Evolutionary conservation across 1,140 invertebrate species (phyloP).

Genomic region (Odontomachus brunneus): DNA sequence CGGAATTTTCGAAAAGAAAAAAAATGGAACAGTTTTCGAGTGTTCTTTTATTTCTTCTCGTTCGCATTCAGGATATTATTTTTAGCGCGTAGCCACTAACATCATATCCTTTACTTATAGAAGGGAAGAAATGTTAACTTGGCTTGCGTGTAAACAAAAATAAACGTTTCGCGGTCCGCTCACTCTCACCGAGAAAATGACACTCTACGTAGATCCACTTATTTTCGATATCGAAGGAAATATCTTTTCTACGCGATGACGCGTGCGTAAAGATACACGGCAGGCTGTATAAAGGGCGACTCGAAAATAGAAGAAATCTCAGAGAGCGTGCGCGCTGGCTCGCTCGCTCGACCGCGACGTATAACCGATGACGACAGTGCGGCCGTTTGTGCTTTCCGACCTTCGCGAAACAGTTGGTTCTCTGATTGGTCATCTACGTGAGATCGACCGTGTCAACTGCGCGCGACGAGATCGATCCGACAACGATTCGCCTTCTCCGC

Average conservation of each 20-base stretch:
- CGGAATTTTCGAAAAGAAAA: too few species aligned
- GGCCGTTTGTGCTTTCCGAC: conserved; percentile 43
- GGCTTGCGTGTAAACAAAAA: neutral
- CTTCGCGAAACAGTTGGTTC: conserved; percentile 63
- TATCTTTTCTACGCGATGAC: neutral
- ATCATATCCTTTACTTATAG: neutral
- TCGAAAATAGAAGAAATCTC: conserved; percentile 46
- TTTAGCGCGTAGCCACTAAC: neutral
- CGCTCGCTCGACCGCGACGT: conserved; percentile 29
- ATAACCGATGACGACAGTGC: conserved; percentile 41
- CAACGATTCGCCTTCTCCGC: conserved; percentile 61
- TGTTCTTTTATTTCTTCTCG: too few species aligned
- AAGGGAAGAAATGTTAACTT: neutral
- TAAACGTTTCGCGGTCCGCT: neutral
- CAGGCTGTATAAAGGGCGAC: conserved; percentile 27
- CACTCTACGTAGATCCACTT: neutral
- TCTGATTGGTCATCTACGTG: conserved; percentile 70
- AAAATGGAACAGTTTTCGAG: too few species aligned
- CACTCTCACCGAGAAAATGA: neutral
- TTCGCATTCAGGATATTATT: neutral
- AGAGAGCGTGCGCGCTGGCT: too few species aligned
- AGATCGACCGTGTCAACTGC: conserved; percentile 60
- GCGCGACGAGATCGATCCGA: conserved; percentile 31
- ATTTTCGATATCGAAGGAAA: conserved; percentile 35
- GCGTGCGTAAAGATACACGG: conserved; percentile 14